Conservation (phyloP, 2,888 invertebrate species). For the Agrotis clavis region DNA sequence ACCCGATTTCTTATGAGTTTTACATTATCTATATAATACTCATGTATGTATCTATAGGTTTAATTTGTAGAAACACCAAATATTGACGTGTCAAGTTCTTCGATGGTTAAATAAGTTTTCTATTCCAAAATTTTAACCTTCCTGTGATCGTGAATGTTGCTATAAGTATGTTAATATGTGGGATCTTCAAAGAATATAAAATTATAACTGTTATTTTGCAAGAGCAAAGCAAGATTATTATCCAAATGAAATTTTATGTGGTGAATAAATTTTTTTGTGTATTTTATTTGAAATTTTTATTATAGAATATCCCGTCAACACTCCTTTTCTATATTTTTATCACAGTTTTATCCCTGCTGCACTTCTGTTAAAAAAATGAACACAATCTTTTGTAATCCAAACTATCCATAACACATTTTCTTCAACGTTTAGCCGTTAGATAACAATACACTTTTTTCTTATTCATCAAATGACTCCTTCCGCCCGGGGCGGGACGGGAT, state of each 20-base stretch:
- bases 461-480: too few relatives aligned
- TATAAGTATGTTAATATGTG: conserved; percentile 85
- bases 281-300: conserved; percentile 76
- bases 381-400: not conserved
- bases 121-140: conserved; percentile 89
- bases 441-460: too few relatives aligned
- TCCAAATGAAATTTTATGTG: conserved; percentile 85
- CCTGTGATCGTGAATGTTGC: conserved; percentile 89
- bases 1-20: conserved; percentile 69
- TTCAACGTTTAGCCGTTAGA: too few relatives aligned
- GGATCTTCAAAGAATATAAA: conserved; percentile 85
- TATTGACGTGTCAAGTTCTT: conserved; percentile 80
- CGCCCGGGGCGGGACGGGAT: too few relatives aligned
- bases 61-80: conserved; percentile 87
- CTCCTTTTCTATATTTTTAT: too few relatives aligned
- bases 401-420: not conserved
- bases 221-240: conserved; percentile 74
- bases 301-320: not conserved
- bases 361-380: not conserved
- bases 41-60: conserved; percentile 77
- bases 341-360: not conserved
- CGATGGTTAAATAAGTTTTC: conserved; percentile 85
- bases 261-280: conserved; percentile 91
- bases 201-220: conserved; percentile 89
- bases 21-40: conserved; percentile 77